These are phyloP conservation scores for Pseudoatta argentina DNA, from an alignment of 1,140 invertebrate genomes.

Conservation along the genomic window DNA sequence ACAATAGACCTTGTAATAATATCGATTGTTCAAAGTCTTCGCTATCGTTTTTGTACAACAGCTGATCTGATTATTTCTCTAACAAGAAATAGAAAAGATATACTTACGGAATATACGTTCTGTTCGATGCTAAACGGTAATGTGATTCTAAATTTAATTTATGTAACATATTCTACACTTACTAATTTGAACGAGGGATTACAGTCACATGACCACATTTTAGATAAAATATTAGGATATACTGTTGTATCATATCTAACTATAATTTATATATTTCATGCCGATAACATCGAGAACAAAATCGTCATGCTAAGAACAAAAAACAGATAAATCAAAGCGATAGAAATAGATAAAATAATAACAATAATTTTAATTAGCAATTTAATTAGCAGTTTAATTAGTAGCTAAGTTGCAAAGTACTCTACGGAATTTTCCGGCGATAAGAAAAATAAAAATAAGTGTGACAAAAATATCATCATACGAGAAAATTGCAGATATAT, in stretches of 20 bases:
- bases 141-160: slow-evolving; percentile 12
- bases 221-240: neutral
- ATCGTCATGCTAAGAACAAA: slow-evolving; percentile 21
- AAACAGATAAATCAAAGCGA: slow-evolving; percentile 30
- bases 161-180: neutral
- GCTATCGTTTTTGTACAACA: neutral
- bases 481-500: neutral
- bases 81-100: neutral
- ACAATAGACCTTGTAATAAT: slow-evolving; percentile 9
- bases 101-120: slow-evolving; percentile 2
- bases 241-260: neutral
- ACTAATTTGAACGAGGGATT: neutral
- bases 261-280: slow-evolving; percentile 3
- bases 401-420: neutral
- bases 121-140: neutral
- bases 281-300: slow-evolving; percentile 14
- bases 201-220: slow-evolving; percentile 15
- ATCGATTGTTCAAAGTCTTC: neutral
- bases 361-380: neutral
- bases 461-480: neutral
- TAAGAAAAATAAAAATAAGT: slow-evolving; percentile 13
- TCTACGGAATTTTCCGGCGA: neutral
- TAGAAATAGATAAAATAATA: slow-evolving; percentile 3
- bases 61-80: neutral
- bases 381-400: neutral